Evolutionary conservation across 2,888 invertebrate genomes (phyloP), one percentile per base, ranked within the genome.

Genomic region (Pammene fasciana): DNA sequence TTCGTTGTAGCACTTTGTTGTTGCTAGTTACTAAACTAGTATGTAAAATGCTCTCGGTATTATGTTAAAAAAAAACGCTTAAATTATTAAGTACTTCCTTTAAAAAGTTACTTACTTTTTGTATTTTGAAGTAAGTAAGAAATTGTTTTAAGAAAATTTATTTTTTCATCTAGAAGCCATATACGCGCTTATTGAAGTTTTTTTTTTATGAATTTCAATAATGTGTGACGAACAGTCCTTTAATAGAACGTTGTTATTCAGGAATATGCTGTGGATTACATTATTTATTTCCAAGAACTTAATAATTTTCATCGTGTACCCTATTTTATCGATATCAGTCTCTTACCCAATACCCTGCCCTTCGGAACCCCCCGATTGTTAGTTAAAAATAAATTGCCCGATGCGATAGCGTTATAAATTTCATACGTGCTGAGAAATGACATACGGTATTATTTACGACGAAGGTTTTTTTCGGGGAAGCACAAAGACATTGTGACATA

Each of bases 371-470:
- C 57, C 41, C 64, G 50, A 46, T 50, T 54, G 70, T 60, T 70
- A 65, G 65, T 92, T 90, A 92, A 89, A 90, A 90, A 92, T 92
- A 92, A 91, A 92, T 92, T 90, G 90, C 89, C 89, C 85, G 87
- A 85, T 86, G 86, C 86, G 9, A 52, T 52, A 84, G 86, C 86
- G 90, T 89, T 92, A 92, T 91, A 92, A 90, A 90, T 91, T 90
- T 89, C 91, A 92, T 92, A 92, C 92, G 90, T 92, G 92, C 92
- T 92, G 92, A 90, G 92, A 92, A 92, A 92, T 90, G 92, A 92
- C 92, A 92, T 91, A 91, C 90, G 92, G 91, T 86, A 88, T 89
- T 91, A 92, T 92, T 92, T 92, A 92, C 91, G 88, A 89, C 87
- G 79, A 80, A 80, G 78, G 83, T 83, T 85, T 87, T 87, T 85